Conservation (phyloP, 2,113 vertebrate species). For the Baryphthengus martii region DNA sequence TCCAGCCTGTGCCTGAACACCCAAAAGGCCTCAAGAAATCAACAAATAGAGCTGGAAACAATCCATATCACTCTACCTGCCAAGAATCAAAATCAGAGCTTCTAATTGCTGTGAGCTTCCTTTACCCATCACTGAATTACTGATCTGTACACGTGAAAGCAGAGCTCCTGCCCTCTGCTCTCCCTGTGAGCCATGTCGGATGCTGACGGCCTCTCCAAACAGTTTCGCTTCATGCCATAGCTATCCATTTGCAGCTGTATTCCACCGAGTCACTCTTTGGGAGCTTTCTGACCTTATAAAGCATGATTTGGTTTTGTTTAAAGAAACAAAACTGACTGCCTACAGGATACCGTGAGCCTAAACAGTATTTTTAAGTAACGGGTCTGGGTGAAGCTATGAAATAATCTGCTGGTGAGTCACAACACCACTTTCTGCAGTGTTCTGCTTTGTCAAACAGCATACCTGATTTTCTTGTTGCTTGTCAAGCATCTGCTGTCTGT, state of each 20-base stretch:
- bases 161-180: background rate
- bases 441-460: background rate
- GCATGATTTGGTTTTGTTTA: slow-evolving; percentile 2
- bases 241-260: background rate
- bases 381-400: background rate
- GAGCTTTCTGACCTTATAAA: slow-evolving; percentile 28
- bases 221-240: background rate
- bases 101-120: background rate
- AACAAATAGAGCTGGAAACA: background rate
- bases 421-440: background rate
- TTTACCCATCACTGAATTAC: background rate
- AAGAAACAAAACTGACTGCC: background rate
- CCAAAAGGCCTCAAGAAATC: background rate
- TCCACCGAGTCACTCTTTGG: background rate
- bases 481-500: slow-evolving; percentile 78
- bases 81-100: background rate
- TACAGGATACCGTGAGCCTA: background rate
- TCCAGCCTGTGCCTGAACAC: background rate
- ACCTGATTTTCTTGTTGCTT: slow-evolving; percentile 37
- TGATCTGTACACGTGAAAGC: background rate
- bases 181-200: rapidly evolving
- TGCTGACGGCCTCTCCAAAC: background rate
- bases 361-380: background rate
- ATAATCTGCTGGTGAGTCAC: background rate
- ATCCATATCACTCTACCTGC: background rate